Evolutionary conservation across 2,113 vertebrate genomes (phyloP), one percentile per base, ranked within the genome.

Genomic region (Pluvianellus socialis): DNA sequence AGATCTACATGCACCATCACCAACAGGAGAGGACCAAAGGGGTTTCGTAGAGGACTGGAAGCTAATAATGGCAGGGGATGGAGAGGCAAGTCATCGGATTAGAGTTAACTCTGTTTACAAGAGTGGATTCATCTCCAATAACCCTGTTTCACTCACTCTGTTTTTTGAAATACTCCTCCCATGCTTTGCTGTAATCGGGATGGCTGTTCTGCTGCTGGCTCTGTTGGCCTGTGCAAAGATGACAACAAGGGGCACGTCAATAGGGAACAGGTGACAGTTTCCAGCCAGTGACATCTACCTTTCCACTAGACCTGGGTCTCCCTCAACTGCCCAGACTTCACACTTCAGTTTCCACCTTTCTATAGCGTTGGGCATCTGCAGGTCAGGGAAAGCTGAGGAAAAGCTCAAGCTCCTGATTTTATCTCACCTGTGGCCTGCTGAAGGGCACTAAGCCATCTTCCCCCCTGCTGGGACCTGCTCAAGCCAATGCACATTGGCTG

Each of bases 141-240:
- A 72, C 88, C 96, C 85, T 56, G 72, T 33, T 56, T 82, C 96
- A 98, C 98, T 95, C 98, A 99, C 99, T 98, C 97, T 99, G 99
- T 88, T 99, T 99, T 95, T 99, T 99, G 98, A 99, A 99, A 98
- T 99, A 99, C 97, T 99, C 98, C 98, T 99, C 99, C 99, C 99
- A 99, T 62, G 98, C 98, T 98, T 99, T 99, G 98, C 98, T 99
- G 98, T 99, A 99, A 97, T 99, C 99, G 0, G 99, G 98, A 96
- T 99, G 99, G 96, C 98, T 98, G 98, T 98, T 99, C 98, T 99
- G 99, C 90, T 98, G 98, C 98, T 99, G 99, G 98, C 98, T 99
- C 97, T 99, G 99, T 97, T 99, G 99, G 98, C 99, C 99, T 99
- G 97, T 47, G 94, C 88, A 92, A 88, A 95, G 77, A 96, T 84